Conservation (phyloP, 1,140 invertebrate genomes). For the Apis laboriosa region DNA sequence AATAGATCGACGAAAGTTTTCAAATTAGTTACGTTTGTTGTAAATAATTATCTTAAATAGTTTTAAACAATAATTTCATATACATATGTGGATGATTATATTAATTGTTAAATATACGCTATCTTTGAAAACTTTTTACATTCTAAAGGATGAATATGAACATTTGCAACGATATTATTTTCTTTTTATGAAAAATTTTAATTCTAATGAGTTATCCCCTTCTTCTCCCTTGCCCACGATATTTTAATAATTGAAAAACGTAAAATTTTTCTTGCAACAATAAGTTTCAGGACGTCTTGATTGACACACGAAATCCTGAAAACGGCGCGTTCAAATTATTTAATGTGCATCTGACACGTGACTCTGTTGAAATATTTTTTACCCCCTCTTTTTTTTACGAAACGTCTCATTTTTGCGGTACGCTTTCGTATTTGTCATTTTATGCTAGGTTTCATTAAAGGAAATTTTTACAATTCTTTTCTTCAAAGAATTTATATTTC, state of each 20-base stretch:
- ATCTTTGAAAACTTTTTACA: too few relatives aligned
- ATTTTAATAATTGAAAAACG: neutral
- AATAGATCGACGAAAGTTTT: too few relatives aligned
- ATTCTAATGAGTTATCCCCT: neutral
- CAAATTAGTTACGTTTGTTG: too few relatives aligned
- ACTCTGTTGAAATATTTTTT: slow-evolving; percentile 24
- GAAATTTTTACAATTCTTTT: slow-evolving; percentile 3
- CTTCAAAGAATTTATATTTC: too few relatives aligned
- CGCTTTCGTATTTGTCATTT: slow-evolving; percentile 3
- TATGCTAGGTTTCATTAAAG: slow-evolving; percentile 13
- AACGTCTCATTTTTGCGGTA: slow-evolving; percentile 13
- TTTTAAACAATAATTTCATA: too few relatives aligned
- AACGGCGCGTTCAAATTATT: slow-evolving; percentile 20
- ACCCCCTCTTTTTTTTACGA: neutral
- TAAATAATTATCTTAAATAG: too few relatives aligned
- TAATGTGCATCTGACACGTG: slow-evolving; percentile 1
- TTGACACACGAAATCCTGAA: slow-evolving; percentile 9
- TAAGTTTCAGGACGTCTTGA: slow-evolving; percentile 6
- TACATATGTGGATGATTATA: too few relatives aligned
- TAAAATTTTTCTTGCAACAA: neutral
- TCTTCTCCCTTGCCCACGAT: neutral
- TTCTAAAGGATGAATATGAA: neutral
- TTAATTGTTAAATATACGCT: too few relatives aligned
- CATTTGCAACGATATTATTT: neutral
- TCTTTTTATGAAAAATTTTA: neutral